These are phyloP conservation scores for Hanleya hanleyi DNA, from an alignment of 2,888 invertebrate species.

Conservation along the genomic window DNA sequence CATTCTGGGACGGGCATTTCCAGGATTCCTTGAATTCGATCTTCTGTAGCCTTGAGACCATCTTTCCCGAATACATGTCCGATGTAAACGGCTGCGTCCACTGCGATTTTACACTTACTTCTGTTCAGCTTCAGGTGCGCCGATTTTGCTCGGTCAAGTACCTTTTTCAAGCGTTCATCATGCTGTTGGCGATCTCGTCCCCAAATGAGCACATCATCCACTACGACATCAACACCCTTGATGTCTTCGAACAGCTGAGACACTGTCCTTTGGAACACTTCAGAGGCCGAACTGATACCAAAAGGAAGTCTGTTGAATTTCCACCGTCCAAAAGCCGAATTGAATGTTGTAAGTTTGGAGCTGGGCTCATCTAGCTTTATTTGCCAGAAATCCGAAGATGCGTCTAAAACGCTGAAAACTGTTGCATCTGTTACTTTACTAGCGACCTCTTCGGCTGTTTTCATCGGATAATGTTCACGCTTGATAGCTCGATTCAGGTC, in stretches of 20 bases:
- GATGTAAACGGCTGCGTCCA: background rate
- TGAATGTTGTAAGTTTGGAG: conserved; percentile 29
- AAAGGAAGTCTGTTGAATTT: too few species aligned
- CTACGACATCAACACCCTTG: conserved; percentile 19
- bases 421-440: conserved; percentile 21
- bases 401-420: conserved; percentile 33
- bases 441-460: background rate
- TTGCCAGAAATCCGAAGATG: conserved; percentile 35
- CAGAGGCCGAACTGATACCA: conserved; percentile 24
- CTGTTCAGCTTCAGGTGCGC: background rate
- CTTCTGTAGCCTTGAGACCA: background rate
- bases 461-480: background rate
- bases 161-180: too few species aligned
- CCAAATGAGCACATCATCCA: conserved; percentile 33
- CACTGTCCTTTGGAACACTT: conserved; percentile 33
- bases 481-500: background rate
- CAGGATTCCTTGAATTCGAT: background rate
- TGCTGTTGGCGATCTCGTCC: conserved; percentile 24
- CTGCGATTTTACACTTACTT: background rate
- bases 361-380: conserved; percentile 26
- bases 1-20: conserved; percentile 4
- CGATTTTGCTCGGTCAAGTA: too few species aligned
- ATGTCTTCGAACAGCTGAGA: conserved; percentile 22
- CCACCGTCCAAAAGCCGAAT: conserved; percentile 24
- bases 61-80: background rate